Conservation (phyloP, 2,888 invertebrate species). For the Tethea ocularis region DNA sequence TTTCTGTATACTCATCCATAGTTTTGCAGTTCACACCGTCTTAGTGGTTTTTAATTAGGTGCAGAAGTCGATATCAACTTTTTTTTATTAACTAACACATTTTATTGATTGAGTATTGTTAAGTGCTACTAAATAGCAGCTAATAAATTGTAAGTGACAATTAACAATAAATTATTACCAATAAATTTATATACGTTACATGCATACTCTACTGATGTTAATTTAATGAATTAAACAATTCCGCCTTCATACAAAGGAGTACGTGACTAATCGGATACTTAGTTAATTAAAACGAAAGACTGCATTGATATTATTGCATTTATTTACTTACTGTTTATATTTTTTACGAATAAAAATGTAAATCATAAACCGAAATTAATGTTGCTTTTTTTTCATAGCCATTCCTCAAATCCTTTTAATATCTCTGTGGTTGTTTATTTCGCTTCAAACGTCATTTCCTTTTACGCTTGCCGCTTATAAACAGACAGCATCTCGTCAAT, state of each 20-base stretch:
- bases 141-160: slow-evolving; percentile 1
- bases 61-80: too few relatives aligned
- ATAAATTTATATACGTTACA: slow-evolving; percentile 1
- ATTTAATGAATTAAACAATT: slow-evolving; percentile 38
- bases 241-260: slow-evolving; percentile 3
- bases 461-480: slow-evolving; percentile 15
- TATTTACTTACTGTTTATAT: neutral
- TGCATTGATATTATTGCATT: neutral
- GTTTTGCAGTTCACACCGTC: too few relatives aligned
- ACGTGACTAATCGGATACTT: neutral
- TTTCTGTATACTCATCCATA: neutral
- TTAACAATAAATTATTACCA: slow-evolving; percentile 5
- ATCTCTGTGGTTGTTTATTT: neutral
- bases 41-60: neutral
- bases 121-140: neutral
- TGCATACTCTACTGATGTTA: slow-evolving; percentile 21
- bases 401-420: neutral
- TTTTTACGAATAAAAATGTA: neutral
- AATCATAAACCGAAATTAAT: neutral
- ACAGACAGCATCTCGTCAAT: slow-evolving; percentile 21
- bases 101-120: too few relatives aligned
- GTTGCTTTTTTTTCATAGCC: neutral
- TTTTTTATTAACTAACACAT: too few relatives aligned
- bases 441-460: slow-evolving; percentile 7
- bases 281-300: neutral